Conservation (phyloP, 2,113 vertebrate species). For the Rhineura floridana region DNA sequence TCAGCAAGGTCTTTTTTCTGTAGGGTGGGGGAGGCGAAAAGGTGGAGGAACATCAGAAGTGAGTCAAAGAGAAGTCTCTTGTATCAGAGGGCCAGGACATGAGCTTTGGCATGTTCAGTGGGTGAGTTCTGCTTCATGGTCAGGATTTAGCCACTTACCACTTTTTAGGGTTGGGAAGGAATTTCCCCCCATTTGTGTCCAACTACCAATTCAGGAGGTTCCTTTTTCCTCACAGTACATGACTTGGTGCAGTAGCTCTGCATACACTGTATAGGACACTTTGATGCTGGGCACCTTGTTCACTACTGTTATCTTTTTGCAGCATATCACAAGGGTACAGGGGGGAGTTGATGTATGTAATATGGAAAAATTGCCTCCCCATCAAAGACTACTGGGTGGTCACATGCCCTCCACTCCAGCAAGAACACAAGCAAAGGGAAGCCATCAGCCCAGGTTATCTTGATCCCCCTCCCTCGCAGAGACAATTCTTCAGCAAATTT, state of each 20-base stretch:
- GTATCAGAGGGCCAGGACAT: too few relatives aligned
- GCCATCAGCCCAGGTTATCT: neutral
- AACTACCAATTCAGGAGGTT: neutral
- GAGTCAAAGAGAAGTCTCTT: neutral
- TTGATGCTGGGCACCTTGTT: neutral
- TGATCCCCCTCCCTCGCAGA: neutral
- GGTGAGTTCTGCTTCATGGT: neutral
- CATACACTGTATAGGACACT: neutral
- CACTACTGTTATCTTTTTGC: neutral
- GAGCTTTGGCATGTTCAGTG: too few relatives aligned
- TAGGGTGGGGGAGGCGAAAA: conserved; percentile 13
- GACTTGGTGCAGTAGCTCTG: too few relatives aligned
- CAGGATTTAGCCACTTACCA: too few relatives aligned
- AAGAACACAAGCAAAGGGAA: neutral
- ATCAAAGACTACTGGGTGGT: too few relatives aligned
- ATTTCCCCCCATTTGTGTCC: neutral
- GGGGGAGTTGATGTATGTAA: neutral
- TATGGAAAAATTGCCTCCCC: too few relatives aligned
- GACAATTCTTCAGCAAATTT: neutral
- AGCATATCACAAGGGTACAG: neutral
- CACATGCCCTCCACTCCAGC: neutral
- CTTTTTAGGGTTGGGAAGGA: neutral
- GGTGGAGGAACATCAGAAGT: conserved; percentile 26
- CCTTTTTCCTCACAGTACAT: neutral
- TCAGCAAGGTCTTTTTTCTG: conserved; percentile 75